Percentiles rank a stretch among this genome's conserved stretches.
phyloP scores from a whole-genome alignment of 1,140 invertebrate genomes.

The Tribolium madens region DNA sequence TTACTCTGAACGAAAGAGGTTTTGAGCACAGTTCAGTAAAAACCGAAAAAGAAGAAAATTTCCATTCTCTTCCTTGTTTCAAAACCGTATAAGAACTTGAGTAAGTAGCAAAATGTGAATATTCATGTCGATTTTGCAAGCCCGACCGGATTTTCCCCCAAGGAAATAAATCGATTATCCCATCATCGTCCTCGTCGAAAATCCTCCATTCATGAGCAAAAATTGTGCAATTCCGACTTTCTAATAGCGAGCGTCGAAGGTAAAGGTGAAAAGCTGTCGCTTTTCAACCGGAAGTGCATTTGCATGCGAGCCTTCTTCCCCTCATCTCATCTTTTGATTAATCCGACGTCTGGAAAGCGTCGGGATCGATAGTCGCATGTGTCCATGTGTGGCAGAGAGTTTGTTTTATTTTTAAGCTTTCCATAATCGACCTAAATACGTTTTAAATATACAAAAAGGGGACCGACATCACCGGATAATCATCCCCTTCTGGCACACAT shows the following conservation, averaged over 20 bases:
- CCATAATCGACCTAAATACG: conserved; percentile 9
- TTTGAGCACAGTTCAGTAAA: background rate
- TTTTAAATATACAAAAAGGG: background rate
- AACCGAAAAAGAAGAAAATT: background rate
- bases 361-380: conserved; percentile 7
- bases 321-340: conserved; percentile 25
- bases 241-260: conserved; percentile 1
- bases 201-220: background rate
- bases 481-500: background rate
- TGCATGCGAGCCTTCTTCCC: background rate
- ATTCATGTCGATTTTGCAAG: background rate
- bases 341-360: conserved; percentile 28
- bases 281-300: conserved; percentile 21
- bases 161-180: background rate
- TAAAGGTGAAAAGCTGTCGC: conserved; percentile 16
- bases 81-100: background rate
- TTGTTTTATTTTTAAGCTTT: conserved; percentile 14
- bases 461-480: background rate
- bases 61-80: background rate
- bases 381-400: background rate
- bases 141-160: background rate
- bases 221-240: conserved; percentile 12
- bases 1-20: background rate
- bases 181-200: background rate
- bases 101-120: background rate